Evolutionary conservation across 1,140 invertebrate genomes (phyloP).

Genomic region (Panagrolaimus sp.): DNA sequence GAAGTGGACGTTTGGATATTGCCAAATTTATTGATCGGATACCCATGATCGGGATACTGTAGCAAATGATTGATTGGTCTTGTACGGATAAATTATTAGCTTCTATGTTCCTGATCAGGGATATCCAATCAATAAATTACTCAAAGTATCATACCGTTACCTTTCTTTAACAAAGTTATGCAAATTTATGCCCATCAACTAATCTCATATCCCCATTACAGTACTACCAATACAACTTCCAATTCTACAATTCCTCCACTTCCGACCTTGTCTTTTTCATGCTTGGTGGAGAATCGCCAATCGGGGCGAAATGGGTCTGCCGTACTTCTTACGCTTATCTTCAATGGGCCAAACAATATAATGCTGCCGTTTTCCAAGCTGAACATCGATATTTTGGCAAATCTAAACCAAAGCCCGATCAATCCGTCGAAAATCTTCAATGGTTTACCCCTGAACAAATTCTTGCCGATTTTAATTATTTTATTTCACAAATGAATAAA

Average conservation of each 20-base stretch:
- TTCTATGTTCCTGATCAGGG: too few species aligned
- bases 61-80: too few species aligned
- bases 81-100: too few species aligned
- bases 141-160: too few species aligned
- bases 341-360: slow-evolving; percentile 14
- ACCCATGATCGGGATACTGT: too few species aligned
- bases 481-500: slow-evolving; percentile 4
- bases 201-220: too few species aligned
- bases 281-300: slow-evolving; percentile 15
- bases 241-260: background rate
- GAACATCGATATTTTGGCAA: slow-evolving; percentile 13
- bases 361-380: slow-evolving; percentile 5
- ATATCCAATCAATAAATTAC: too few species aligned
- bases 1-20: too few species aligned
- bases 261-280: slow-evolving; percentile 8
- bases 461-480: background rate
- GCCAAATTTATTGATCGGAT: too few species aligned
- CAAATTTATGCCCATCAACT: too few species aligned
- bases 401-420: background rate
- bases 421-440: background rate
- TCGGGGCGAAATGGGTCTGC: background rate
- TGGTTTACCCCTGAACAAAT: slow-evolving; percentile 2
- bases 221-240: slow-evolving; percentile 6
- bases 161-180: too few species aligned
- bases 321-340: background rate